Percentiles rank a stretch among this genome's conserved stretches.
These are phyloP conservation scores for Delia radicum DNA, from an alignment of 1,140 invertebrate genomes.

Conservation along the genomic window DNA sequence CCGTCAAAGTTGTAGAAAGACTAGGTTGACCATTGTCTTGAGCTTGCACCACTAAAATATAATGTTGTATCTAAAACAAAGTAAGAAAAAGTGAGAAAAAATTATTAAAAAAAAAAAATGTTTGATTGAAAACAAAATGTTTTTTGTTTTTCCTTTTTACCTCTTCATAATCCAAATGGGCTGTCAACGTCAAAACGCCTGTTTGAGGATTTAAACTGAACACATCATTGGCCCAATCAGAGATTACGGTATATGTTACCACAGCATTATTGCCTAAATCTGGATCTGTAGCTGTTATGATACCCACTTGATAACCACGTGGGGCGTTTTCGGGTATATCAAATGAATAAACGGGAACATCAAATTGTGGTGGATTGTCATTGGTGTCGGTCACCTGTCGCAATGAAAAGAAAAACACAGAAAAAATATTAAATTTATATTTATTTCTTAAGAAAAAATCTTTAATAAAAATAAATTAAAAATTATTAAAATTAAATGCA, in stretches of 20 bases:
- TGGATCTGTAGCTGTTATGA: slow-evolving; percentile 77
- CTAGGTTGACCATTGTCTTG: slow-evolving; percentile 85
- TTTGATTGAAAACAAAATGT: not conserved
- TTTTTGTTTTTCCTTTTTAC: slow-evolving; percentile 58
- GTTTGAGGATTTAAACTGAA: slow-evolving; percentile 89
- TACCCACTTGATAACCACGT: slow-evolving; percentile 77
- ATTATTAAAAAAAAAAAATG: not conserved
- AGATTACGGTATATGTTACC: slow-evolving; percentile 83
- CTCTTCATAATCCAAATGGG: slow-evolving; percentile 89
- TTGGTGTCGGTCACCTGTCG: slow-evolving; percentile 87
- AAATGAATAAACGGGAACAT: slow-evolving; percentile 81
- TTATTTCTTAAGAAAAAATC: not conserved
- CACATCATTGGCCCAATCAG: slow-evolving; percentile 92
- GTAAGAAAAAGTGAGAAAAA: not conserved
- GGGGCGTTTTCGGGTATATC: slow-evolving; percentile 84
- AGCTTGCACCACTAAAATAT: slow-evolving; percentile 89
- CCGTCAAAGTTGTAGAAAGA: slow-evolving; percentile 86
- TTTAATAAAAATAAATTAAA: slow-evolving; percentile 8
- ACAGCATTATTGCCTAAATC: slow-evolving; percentile 86
- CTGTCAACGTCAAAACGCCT: slow-evolving; percentile 85
- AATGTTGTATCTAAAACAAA: slow-evolving; percentile 81
- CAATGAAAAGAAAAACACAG: slow-evolving; percentile 11
- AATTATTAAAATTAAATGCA: slow-evolving; percentile 7
- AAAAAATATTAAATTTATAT: not conserved
- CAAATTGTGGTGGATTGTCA: slow-evolving; percentile 90